Conservation (phyloP, 2,888 invertebrate species). For the Spicauda simplicius region DNA sequence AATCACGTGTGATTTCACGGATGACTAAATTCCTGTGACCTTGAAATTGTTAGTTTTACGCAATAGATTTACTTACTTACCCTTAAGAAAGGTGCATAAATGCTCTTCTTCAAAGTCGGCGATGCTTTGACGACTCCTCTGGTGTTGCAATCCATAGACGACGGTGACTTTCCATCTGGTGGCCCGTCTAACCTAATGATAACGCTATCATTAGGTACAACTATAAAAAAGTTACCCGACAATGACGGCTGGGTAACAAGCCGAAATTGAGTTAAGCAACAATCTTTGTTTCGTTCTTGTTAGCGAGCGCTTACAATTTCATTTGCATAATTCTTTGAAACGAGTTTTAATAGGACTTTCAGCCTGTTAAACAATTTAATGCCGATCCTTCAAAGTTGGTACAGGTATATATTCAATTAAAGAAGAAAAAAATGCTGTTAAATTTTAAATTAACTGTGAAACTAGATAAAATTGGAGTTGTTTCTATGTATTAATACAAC, state of each 20-base stretch:
- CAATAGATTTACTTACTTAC: slow-evolving; percentile 28
- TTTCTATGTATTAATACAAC: no score
- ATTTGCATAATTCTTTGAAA: slow-evolving; percentile 77
- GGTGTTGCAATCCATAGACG: no score
- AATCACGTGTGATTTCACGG: not conserved
- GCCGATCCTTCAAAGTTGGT: not conserved
- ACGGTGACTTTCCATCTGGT: no score
- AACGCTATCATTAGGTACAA: no score
- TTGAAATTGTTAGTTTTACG: not conserved
- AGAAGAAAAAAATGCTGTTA: no score
- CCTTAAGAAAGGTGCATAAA: no score
- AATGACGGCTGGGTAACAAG: slow-evolving; percentile 19
- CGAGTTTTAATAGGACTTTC: slow-evolving; percentile 74
- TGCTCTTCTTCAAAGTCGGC: no score
- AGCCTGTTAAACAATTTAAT: slow-evolving; percentile 62
- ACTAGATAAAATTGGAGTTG: no score
- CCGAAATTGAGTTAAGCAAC: slow-evolving; percentile 70
- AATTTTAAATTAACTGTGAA: no score
- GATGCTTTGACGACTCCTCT: no score
- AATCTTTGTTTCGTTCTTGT: slow-evolving; percentile 72
- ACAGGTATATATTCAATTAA: no score
- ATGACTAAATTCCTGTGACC: not conserved
- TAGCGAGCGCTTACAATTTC: slow-evolving; percentile 66
- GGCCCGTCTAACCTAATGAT: no score
- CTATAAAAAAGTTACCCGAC: slow-evolving; percentile 29